These are phyloP conservation scores for Rattus rattus DNA, from an alignment of 2,113 vertebrate genomes.

Conservation along the genomic window DNA sequence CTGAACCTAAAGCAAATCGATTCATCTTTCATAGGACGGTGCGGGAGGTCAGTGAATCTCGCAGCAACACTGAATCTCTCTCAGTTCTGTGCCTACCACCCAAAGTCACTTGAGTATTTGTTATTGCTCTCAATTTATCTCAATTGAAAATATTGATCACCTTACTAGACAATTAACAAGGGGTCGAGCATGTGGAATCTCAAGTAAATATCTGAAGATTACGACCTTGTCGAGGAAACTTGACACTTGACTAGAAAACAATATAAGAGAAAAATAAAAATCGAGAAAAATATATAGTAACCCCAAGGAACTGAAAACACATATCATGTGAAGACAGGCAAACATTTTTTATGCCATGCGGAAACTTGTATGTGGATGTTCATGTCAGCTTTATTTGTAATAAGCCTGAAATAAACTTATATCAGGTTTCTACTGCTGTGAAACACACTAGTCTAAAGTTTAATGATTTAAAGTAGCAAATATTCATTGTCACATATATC, in stretches of 20 bases:
- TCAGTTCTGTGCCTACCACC: neutral
- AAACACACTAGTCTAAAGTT: neutral
- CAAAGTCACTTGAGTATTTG: conserved; percentile 64
- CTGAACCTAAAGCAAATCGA: conserved; percentile 26
- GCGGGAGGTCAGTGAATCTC: neutral
- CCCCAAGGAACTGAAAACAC: conserved; percentile 5
- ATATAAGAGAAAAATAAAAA: conserved; percentile 37
- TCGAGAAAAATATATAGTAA: neutral
- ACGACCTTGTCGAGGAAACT: conserved; percentile 52
- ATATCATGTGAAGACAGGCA: neutral
- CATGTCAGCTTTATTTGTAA: neutral
- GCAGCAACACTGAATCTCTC: conserved; percentile 16
- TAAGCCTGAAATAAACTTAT: neutral
- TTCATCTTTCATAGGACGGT: neutral
- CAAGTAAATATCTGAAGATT: conserved; percentile 50
- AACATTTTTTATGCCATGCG: neutral
- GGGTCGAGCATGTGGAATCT: conserved; percentile 57
- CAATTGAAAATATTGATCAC: conserved; percentile 74
- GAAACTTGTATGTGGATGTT: neutral
- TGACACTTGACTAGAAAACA: conserved; percentile 52
- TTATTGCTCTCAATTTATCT: conserved; percentile 68
- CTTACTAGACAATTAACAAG: conserved; percentile 53
- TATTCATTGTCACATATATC: neutral
- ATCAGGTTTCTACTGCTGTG: neutral
- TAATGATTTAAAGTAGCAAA: neutral